phyloP scores from a whole-genome alignment of 2,888 invertebrate genomes.

The Limnephilus marmoratus region DNA sequence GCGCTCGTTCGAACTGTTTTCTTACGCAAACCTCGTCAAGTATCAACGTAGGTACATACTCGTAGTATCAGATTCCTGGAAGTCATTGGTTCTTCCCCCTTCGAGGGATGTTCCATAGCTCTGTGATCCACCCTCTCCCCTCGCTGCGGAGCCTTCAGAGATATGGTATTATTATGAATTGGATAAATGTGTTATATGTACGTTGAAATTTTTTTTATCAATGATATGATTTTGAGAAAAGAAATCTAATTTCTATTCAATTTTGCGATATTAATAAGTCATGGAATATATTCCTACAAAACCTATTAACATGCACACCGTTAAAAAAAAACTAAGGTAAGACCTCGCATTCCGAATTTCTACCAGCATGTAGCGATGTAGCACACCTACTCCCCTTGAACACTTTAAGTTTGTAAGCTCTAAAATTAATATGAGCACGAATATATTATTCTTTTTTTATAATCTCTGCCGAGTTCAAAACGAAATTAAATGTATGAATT shows the following conservation, averaged over 20 bases:
- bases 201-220: not conserved
- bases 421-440: too few species aligned
- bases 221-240: not conserved
- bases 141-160: not conserved
- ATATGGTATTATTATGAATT: not conserved
- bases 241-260: not conserved
- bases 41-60: not conserved
- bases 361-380: too few species aligned
- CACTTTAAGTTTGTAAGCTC: too few species aligned
- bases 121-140: not conserved
- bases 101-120: not conserved
- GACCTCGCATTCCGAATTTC: too few species aligned
- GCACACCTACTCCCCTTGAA: too few species aligned
- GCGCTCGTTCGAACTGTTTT: not conserved
- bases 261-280: too few species aligned
- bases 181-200: not conserved
- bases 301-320: too few species aligned
- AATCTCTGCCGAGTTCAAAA: too few species aligned
- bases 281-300: too few species aligned
- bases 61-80: not conserved
- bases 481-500: too few species aligned
- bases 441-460: too few species aligned
- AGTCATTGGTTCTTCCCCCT: not conserved
- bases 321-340: too few species aligned
- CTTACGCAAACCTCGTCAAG: not conserved